Evolutionary conservation across 35 echinoderm and acorn worm species (phyloP), one percentile per base, ranked within the genome.

Genomic region (Lytechinus pictus): DNA sequence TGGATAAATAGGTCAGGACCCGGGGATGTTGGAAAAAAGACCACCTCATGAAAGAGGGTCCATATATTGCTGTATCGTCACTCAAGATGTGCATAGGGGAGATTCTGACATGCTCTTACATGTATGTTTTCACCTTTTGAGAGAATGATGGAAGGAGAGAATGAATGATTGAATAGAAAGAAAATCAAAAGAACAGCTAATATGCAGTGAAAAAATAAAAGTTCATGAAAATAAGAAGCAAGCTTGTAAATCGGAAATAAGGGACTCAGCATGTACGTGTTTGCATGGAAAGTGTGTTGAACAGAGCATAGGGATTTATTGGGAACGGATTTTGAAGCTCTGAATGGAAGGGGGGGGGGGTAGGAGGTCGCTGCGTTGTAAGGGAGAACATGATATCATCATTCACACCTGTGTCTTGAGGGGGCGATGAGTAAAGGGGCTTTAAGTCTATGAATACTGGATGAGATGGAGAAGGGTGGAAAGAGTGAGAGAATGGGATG

Each of bases 321-420:
- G 52, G 28, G 29, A 90, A 33, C 16, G 92, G 54, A 55, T 93
- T 93, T 54, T n/a, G 52, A 44, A 44, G 92, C 54, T 27, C 21
- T 93, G 92, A 93, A 93, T 93, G 92, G 92, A 44, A 44, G 33
- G 9, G 92, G 92, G 91, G 24, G 92, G 92, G 92, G 92, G 28
- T 57, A 24, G 92, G 54, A 93, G 33, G 33, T 44, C 33, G 33
- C 56, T 54, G 92, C 55, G 92, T 93, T 93, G 92, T 93, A 51
- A 90, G 52, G 9, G 53, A 53, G 92, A 55, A 57, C 55, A 57
- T 93, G 92, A 93, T 93, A 93, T 57, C 52, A 93, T 93, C 92
- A 93, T 93, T 57, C 92, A 93, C 92, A 55, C 92, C 92, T 90
- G 55, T 54, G 53, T 57, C 92, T 93, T 44, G 28, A 90, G 88